phyloP scores from a whole-genome alignment of 2,797 vertebrate genomes.

The Gymnocypris eckloni region DNA sequence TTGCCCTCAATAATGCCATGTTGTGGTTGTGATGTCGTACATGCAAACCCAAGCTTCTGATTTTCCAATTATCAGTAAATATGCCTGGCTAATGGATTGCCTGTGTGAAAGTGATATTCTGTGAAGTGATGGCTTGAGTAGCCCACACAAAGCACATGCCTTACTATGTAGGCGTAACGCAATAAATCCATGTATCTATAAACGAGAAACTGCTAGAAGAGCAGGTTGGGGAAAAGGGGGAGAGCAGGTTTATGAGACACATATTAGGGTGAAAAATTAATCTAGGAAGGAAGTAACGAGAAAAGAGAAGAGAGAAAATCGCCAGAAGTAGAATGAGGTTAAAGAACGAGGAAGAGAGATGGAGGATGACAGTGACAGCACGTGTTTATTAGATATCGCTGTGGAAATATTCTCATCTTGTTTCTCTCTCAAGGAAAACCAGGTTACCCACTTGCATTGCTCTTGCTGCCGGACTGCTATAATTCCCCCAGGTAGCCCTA shows the following conservation, averaged over 20 bases:
- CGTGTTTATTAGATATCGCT: not conserved
- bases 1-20: slow-evolving; percentile 28
- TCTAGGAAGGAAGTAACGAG: slow-evolving; percentile 36
- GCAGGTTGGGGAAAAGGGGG: not conserved
- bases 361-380: slow-evolving; percentile 22
- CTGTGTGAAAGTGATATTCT: slow-evolving; percentile 72
- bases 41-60: slow-evolving; percentile 6
- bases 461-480: slow-evolving; percentile 65
- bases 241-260: slow-evolving; percentile 16
- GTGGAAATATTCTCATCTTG: slow-evolving; percentile 72
- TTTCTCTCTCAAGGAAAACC: slow-evolving; percentile 71
- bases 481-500: slow-evolving; percentile 69
- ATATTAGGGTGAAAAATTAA: slow-evolving; percentile 43
- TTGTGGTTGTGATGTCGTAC: not conserved
- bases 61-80: slow-evolving; percentile 60
- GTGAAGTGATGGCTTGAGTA: slow-evolving; percentile 69
- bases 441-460: slow-evolving; percentile 82
- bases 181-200: slow-evolving; percentile 57
- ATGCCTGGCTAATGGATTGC: slow-evolving; percentile 72
- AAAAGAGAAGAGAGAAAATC: slow-evolving; percentile 32
- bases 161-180: slow-evolving; percentile 62
- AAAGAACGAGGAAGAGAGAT: slow-evolving; percentile 38
- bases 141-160: slow-evolving; percentile 69
- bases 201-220: slow-evolving; percentile 14
- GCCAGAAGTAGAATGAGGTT: slow-evolving; percentile 18